Base-by-base conservation (phyloP, 2,113 vertebrate species). In the Calidris pygmaea region DNA sequence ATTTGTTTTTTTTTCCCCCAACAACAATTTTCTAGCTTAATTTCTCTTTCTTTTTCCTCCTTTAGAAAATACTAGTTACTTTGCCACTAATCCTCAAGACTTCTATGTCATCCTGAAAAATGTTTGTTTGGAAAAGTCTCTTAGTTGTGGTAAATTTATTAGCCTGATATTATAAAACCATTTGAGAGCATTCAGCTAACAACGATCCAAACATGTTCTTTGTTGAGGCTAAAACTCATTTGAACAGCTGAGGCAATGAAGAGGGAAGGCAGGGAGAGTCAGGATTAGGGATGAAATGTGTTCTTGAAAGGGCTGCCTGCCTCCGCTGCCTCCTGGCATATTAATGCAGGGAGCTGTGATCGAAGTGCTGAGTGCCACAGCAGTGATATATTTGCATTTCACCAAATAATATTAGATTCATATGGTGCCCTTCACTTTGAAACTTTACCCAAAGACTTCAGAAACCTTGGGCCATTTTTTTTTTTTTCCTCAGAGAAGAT, bases 341-440 rank as follows among this genome's bases (percentile, higher is more conserved):
- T 78, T 84, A 15, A 62, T 84, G 35, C 6, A 74, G 66, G 32
- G 70, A 93, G 55, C 72, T 80, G 85, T 50, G 80, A 87, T 58
- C 0, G 0, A 89, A 62, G 91, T 66, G 67, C 63, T 89, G 77
- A 96, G 89, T 85, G 84, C 66, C 85, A 80, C 41, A 66, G n/a
- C 67, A 82, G 62, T 89, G 92, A 93, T 89, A 77, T 70, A 89
- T 92, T 87, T 91, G 50, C 30, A 26, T 79, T 82, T 92, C 71
- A 70, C 27, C 41, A 82, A 85, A 85, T 47, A 89, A 56, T 82
- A 89, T 84, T 87, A 45, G 84, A 79, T 76, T 76, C 74, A 75
- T 79, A 85, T 79, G 89, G 62, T 76, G 70, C 56, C 76, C 80
- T 94, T 83, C 67, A 45, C 76, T 84, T 84, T 53, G 58, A 92